Evolutionary conservation across 2,113 vertebrate genomes (phyloP).

Genomic region (Crotalus tigris): DNA sequence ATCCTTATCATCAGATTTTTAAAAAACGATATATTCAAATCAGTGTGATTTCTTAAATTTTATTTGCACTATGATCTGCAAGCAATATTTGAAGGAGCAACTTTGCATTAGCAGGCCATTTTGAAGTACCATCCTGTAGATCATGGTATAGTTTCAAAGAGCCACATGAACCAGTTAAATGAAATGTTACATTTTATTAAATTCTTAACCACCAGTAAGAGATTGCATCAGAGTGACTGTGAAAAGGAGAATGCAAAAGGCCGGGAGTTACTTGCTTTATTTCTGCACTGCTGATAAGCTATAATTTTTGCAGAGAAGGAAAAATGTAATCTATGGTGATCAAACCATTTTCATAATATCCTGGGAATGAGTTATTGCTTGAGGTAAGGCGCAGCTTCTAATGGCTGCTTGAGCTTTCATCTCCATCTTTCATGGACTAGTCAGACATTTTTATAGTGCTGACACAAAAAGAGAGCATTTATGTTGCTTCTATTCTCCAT

Average conservation of each 20-base stretch:
- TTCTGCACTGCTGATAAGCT: constrained; percentile 70
- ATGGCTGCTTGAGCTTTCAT: constrained; percentile 68
- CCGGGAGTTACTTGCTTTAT: constrained; percentile 67
- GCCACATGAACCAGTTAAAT: constrained; percentile 61
- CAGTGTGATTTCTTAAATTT: constrained; percentile 32
- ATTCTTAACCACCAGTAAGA: constrained; percentile 62
- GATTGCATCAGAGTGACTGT: constrained; percentile 52
- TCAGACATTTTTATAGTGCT: constrained; percentile 72
- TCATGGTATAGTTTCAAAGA: constrained; percentile 58
- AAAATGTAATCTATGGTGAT: constrained; percentile 69
- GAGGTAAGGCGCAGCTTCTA: constrained; percentile 65
- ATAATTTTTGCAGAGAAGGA: constrained; percentile 71
- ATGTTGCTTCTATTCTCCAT: constrained; percentile 69
- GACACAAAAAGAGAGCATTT: constrained; percentile 73
- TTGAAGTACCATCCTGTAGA: constrained; percentile 46
- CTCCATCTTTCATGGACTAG: constrained; percentile 74
- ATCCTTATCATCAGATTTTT: constrained; percentile 30
- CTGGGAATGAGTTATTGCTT: constrained; percentile 69
- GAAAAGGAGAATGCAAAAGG: constrained; percentile 38
- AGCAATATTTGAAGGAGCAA: constrained; percentile 34
- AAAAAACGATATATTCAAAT: constrained; percentile 16
- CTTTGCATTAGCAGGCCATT: constrained; percentile 48
- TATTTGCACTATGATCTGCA: constrained; percentile 13
- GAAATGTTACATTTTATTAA: constrained; percentile 68
- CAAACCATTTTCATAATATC: constrained; percentile 75